Percentiles rank a stretch among this genome's conserved stretches.
Evolutionary conservation across 1,140 invertebrate species (phyloP).

Genomic region (Magallana angulata): DNA sequence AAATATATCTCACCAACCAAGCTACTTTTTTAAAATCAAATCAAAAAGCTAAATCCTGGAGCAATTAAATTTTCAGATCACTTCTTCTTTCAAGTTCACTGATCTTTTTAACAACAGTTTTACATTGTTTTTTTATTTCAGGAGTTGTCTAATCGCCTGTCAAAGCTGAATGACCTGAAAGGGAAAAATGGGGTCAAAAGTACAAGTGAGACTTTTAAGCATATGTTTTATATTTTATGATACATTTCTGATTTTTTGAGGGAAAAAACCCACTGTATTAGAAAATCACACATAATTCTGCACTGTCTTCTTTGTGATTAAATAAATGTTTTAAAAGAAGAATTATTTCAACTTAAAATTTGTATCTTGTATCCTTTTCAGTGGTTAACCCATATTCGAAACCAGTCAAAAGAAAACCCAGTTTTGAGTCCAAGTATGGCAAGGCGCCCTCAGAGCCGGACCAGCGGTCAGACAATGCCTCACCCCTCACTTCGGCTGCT

Average conservation of each 20-base stretch:
- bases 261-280: too few species aligned
- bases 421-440: slow-evolving; percentile 85
- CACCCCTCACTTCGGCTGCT: slow-evolving; percentile 37
- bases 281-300: too few species aligned
- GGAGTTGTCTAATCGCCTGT: slow-evolving; percentile 6
- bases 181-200: slow-evolving; percentile 10
- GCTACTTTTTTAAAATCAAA: too few species aligned
- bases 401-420: slow-evolving; percentile 90
- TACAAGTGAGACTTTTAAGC: not conserved
- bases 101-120: too few species aligned
- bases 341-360: not conserved
- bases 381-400: slow-evolving; percentile 37
- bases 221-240: too few species aligned
- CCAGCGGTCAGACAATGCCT: slow-evolving; percentile 49
- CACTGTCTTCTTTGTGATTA: too few species aligned
- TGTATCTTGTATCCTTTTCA: not conserved
- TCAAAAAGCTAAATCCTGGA: too few species aligned
- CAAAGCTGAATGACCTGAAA: not conserved
- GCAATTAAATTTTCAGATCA: too few species aligned
- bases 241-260: too few species aligned
- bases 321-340: too few species aligned
- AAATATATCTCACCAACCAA: too few species aligned
- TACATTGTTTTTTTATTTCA: not conserved
- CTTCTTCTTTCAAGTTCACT: too few species aligned
- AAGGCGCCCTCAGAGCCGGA: not conserved